Conservation (phyloP, 1,140 invertebrate genomes). For the Dufourea novaeangliae region DNA sequence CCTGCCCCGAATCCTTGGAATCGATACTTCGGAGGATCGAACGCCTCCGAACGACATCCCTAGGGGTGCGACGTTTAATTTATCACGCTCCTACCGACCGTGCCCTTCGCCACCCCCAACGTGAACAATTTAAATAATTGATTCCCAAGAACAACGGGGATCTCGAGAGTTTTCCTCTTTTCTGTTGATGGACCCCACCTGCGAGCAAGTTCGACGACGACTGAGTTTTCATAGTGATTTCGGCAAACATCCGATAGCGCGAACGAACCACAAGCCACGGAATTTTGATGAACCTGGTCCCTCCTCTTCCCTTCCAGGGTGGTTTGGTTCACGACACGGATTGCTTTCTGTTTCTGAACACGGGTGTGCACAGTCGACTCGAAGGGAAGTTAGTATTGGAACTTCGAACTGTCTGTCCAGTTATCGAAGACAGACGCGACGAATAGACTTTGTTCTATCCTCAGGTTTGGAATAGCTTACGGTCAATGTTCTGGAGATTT, state of each 20-base stretch:
- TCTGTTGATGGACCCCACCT: neutral
- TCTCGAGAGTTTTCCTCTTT: constrained; percentile 39
- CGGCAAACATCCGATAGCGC: neutral
- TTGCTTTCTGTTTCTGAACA: neutral
- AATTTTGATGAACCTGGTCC: neutral
- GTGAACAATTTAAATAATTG: constrained; percentile 64
- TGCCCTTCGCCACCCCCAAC: constrained; percentile 47
- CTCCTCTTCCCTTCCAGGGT: neutral
- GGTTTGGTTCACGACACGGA: neutral
- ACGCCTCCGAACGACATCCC: constrained; percentile 45
- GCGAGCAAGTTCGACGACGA: neutral
- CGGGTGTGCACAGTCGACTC: too few species aligned
- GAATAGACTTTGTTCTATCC: too few species aligned
- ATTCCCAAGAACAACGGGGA: constrained; percentile 57
- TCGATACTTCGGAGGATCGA: constrained; percentile 11
- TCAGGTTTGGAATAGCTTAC: too few species aligned
- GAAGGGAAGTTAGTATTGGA: too few species aligned
- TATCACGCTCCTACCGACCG: constrained; percentile 58
- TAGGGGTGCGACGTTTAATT: constrained; percentile 62
- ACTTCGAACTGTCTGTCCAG: too few species aligned
- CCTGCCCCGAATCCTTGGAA: neutral
- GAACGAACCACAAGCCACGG: neutral
- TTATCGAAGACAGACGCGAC: too few species aligned
- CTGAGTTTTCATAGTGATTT: constrained; percentile 13
- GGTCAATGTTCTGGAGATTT: too few species aligned